Evolutionary conservation across 2,113 vertebrate species (phyloP).

Genomic region (Etheostoma cragini): DNA sequence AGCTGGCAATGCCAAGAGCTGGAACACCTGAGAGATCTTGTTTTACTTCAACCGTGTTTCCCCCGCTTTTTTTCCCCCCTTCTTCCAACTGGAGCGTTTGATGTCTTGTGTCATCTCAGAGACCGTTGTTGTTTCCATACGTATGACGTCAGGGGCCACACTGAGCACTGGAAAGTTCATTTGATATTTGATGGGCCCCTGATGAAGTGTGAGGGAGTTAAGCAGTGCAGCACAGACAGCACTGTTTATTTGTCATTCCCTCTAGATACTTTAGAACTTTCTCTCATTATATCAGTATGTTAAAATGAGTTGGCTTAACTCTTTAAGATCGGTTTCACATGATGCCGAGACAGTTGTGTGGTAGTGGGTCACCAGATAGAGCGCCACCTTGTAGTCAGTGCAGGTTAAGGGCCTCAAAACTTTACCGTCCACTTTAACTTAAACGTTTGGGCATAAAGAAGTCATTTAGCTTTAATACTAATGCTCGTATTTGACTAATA

Average conservation of each 20-base stretch:
- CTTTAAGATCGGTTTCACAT: not conserved
- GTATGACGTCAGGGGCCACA: conserved; percentile 61
- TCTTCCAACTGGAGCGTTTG: conserved; percentile 14
- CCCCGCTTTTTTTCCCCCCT: conserved; percentile 1
- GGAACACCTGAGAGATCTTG: conserved; percentile 80
- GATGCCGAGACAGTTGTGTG: not conserved
- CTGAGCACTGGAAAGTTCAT: conserved; percentile 33
- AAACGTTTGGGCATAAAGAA: not conserved
- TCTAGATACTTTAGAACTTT: not conserved
- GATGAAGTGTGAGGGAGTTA: not conserved
- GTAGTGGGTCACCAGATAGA: not conserved
- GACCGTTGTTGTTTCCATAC: conserved; percentile 28
- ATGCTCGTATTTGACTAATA: not conserved
- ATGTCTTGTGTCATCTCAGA: conserved; percentile 55
- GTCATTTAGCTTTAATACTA: not conserved
- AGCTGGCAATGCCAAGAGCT: conserved; percentile 47
- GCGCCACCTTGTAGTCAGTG: conserved; percentile 59
- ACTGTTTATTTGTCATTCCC: not conserved
- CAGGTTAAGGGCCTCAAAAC: not conserved
- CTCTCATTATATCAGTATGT: conserved; percentile 27
- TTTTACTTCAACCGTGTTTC: conserved; percentile 64
- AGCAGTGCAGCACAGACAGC: not conserved
- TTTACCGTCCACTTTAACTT: not conserved
- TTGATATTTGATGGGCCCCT: conserved; percentile 35
- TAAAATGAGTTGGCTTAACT: not conserved